These are phyloP conservation scores for Solenopsis invicta DNA, from an alignment of 1,140 invertebrate species.

Conservation along the genomic window DNA sequence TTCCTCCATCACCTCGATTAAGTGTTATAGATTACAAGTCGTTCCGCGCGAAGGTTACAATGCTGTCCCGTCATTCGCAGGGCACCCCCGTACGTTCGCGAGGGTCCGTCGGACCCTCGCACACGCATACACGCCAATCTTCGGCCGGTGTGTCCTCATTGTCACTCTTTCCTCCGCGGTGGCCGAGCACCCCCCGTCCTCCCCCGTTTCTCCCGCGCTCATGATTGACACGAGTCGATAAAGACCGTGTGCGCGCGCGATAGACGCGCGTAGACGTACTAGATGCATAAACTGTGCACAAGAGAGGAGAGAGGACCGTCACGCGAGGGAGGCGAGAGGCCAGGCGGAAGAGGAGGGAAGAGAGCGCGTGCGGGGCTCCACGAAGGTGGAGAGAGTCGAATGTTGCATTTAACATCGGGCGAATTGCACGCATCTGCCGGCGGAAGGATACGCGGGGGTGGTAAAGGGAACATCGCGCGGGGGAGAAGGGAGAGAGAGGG, in stretches of 20 bases:
- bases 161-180: constrained; percentile 62
- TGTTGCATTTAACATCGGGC: constrained; percentile 85
- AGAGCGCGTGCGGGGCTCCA: constrained; percentile 31
- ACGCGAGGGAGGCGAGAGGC: not conserved
- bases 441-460: constrained; percentile 64
- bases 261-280: constrained; percentile 76
- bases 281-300: constrained; percentile 68
- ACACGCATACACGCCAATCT: constrained; percentile 53
- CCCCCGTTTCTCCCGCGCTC: constrained; percentile 15
- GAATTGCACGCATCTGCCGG: constrained; percentile 79
- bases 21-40: not conserved
- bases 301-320: constrained; percentile 1
- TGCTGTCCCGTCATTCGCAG: constrained; percentile 51
- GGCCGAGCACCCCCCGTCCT: not conserved
- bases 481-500: constrained; percentile 8
- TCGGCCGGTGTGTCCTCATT: constrained; percentile 47
- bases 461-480: constrained; percentile 31
- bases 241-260: constrained; percentile 81
- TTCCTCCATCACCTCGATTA: not conserved
- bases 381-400: constrained; percentile 74
- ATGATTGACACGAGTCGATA: constrained; percentile 86
- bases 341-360: not conserved
- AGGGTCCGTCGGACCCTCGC: constrained; percentile 35
- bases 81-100: constrained; percentile 34
- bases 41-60: constrained; percentile 26